Base-by-base conservation (phyloP, 2,797 vertebrate genomes). In the Sternarchorhynchus goeldii region DNA sequence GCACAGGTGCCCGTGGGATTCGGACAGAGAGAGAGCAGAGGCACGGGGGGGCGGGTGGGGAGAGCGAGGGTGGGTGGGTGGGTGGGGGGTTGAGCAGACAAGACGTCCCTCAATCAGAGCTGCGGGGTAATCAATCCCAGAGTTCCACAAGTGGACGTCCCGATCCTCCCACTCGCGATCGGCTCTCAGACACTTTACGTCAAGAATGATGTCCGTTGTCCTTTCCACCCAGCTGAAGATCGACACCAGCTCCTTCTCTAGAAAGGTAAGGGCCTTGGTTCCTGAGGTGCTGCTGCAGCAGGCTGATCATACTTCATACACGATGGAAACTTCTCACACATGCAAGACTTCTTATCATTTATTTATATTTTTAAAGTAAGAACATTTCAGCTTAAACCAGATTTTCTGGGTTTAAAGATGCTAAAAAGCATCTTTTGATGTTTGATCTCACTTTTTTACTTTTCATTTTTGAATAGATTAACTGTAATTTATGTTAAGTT, bases 201-300 rank as follows among this genome's bases (percentile, higher is more conserved):
- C 55, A 50, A 25, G 66, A 20, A 67, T 45, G 16, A 92, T 92
- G 90, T 94, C 91, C 1, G 89, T 93, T 74, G 88, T 94, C 83
- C 91, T 95, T 80, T 91, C 89, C 76, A 91, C 93, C 81, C 92
- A 93, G 72, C 81, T 93, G 77, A 94, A 90, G 86, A 90, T 93
- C 72, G 92, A 92, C 82, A 91, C 87, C 77, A 81, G 88, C 67
- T 50, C 84, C 80, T 76, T 87, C 74, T 88, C 81, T 82, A 88
- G 63, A 39, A 88, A 87, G 81, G 92, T 94, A 93, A 93, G 91
- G 66, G 86, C 83, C 88, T 85, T 80, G 69, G 80, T 83, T 75
- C 14, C 45, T 50, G 45, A 50, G 45, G 3, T 2, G 7, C 41
- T 8, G 7, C 6, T 8, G 31, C 53, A 56, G 17, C 3, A 12